A percentile compares a stretch with the other conserved stretches of the same genome.
Conservation (phyloP, 2,797 vertebrate genomes). For the Lepilemur ruficaudatus region DNA sequence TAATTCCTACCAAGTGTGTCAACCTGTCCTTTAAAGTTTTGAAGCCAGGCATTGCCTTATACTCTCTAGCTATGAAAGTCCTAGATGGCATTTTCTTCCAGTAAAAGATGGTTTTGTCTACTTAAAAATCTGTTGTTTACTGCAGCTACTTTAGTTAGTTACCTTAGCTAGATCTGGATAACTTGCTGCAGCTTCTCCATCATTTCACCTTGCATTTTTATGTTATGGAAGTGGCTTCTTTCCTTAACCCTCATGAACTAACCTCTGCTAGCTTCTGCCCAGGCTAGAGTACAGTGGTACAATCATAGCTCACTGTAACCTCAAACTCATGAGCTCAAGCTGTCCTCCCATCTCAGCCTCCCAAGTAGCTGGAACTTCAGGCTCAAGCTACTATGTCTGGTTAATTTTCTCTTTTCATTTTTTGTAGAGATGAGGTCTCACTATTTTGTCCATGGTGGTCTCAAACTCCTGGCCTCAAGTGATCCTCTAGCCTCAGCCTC, state of each 20-base stretch:
- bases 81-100: neutral
- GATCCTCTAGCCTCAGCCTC: too few species aligned
- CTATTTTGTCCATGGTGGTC: too few species aligned
- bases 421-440: too few species aligned
- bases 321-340: too few species aligned
- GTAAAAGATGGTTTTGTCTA: neutral
- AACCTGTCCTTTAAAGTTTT: neutral
- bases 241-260: neutral
- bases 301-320: too few species aligned
- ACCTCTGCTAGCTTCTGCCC: neutral
- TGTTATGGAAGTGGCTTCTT: neutral
- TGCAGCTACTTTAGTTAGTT: neutral
- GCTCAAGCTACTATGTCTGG: too few species aligned
- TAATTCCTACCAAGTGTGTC: neutral
- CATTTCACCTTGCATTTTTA: neutral
- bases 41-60: neutral
- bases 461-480: too few species aligned
- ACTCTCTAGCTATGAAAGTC: neutral
- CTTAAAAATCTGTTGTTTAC: neutral
- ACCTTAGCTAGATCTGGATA: neutral
- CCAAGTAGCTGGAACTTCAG: too few species aligned
- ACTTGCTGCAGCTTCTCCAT: neutral
- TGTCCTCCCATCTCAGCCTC: too few species aligned
- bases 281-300: too few species aligned
- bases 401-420: too few species aligned